Conservation (phyloP, 2,113 vertebrate species). For the Hemiscyllium ocellatum region DNA sequence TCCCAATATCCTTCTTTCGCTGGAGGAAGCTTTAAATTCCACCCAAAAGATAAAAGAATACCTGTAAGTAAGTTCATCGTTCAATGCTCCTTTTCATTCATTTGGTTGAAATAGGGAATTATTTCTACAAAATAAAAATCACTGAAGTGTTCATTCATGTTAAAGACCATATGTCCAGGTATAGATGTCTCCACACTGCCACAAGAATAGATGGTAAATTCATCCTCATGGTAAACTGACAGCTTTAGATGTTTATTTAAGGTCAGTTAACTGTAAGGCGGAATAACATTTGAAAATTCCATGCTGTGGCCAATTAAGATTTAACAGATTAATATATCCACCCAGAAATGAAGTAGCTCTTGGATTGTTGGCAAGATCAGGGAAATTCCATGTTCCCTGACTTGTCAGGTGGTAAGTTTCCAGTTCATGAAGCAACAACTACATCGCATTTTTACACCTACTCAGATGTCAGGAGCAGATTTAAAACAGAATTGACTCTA, state of each 20-base stretch:
- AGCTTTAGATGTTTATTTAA: neutral
- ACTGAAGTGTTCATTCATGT: neutral
- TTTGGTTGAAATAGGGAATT: neutral
- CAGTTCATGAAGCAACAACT: neutral
- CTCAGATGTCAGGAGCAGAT: neutral
- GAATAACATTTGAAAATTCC: neutral
- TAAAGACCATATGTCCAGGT: neutral
- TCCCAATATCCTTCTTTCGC: neutral
- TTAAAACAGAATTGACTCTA: neutral
- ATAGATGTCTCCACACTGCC: neutral
- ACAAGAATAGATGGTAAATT: neutral
- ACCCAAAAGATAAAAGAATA: neutral
- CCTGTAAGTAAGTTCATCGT: neutral
- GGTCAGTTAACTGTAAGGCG: neutral
- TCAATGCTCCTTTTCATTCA: neutral
- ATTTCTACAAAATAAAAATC: neutral
- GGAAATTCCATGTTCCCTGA: neutral
- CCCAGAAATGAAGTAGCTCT: neutral
- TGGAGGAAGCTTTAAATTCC: neutral
- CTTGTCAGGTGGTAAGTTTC: neutral
- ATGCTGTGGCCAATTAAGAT: neutral
- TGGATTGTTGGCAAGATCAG: neutral
- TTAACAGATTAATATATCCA: neutral
- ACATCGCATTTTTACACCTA: neutral
- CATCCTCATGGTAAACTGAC: neutral